phyloP scores from a whole-genome alignment of 2,888 invertebrate species.

The Agrypnus murinus region DNA sequence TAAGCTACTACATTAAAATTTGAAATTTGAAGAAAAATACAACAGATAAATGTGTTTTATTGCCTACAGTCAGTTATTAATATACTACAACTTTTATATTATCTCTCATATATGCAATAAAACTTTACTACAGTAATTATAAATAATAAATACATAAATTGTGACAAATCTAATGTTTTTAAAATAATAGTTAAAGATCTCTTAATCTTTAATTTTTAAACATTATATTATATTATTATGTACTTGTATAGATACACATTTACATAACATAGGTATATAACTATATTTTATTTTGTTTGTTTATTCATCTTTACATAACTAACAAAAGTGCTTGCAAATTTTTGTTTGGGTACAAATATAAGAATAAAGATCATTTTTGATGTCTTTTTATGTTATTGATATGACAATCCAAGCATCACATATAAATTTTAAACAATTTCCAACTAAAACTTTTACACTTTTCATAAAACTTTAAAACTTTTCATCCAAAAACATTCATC shows the following conservation, averaged over 20 bases:
- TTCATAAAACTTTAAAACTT: not conserved
- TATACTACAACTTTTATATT: conserved; percentile 21
- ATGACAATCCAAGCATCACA: conserved; percentile 7
- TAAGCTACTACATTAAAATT: no score
- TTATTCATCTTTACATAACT: conserved; percentile 22
- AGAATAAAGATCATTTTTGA: not conserved
- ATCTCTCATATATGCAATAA: conserved; percentile 18
- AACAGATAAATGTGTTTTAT: conserved; percentile 33
- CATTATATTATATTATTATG: no score
- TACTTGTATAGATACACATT: conserved; percentile 25
- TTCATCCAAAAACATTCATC: not conserved
- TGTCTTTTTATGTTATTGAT: not conserved
- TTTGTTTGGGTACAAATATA: conserved; percentile 23
- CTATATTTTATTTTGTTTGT: conserved; percentile 16
- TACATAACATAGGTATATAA: conserved; percentile 24
- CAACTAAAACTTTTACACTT: not conserved
- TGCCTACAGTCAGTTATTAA: conserved; percentile 30
- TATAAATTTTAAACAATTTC: not conserved
- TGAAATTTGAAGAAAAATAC: conserved; percentile 1
- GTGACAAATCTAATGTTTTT: conserved; percentile 25
- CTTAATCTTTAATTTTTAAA: conserved; percentile 1
- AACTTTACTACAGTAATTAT: conserved; percentile 18
- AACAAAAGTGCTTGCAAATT: conserved; percentile 26
- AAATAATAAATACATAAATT: conserved; percentile 13
- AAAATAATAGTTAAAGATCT: not conserved